phyloP scores from a whole-genome alignment of 2,797 vertebrate genomes.

The Sternotherus odoratus region DNA sequence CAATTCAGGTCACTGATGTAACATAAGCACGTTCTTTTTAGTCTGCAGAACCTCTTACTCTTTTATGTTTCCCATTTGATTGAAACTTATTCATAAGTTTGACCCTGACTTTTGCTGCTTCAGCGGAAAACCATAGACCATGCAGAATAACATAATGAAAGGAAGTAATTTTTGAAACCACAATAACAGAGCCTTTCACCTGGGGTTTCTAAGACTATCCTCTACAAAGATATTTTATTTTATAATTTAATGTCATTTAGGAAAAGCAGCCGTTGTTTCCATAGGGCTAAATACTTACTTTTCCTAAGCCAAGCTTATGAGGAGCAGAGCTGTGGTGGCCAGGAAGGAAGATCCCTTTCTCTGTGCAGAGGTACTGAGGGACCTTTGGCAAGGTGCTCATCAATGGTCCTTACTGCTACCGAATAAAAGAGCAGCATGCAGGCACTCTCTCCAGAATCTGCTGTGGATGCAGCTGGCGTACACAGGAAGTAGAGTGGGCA shows the following conservation, averaged over 20 bases:
- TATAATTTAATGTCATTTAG: constrained; percentile 55
- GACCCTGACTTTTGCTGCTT: constrained; percentile 64
- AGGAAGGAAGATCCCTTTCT: neutral
- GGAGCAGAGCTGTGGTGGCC: neutral
- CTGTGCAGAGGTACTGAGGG: constrained; percentile 3
- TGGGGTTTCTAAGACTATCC: constrained; percentile 58
- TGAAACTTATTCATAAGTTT: constrained; percentile 65
- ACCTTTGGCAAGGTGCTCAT: neutral
- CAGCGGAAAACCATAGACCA: constrained; percentile 72
- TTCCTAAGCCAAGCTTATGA: constrained; percentile 47
- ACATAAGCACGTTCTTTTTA: constrained; percentile 33
- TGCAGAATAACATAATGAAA: constrained; percentile 66
- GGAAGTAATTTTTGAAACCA: constrained; percentile 68
- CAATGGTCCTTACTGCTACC: constrained; percentile 1
- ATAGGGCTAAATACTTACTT: constrained; percentile 32
- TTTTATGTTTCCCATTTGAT: constrained; percentile 58
- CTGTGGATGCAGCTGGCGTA: neutral
- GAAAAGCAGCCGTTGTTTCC: constrained; percentile 27
- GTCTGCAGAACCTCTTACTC: constrained; percentile 58
- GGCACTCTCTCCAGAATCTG: neutral
- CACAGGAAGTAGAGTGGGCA: neutral
- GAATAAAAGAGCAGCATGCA: neutral
- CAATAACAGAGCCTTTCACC: constrained; percentile 62
- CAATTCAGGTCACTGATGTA: constrained; percentile 47
- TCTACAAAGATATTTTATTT: constrained; percentile 58